phyloP scores from a whole-genome alignment of 1,140 invertebrate genomes.

The Calosoma granatense region DNA sequence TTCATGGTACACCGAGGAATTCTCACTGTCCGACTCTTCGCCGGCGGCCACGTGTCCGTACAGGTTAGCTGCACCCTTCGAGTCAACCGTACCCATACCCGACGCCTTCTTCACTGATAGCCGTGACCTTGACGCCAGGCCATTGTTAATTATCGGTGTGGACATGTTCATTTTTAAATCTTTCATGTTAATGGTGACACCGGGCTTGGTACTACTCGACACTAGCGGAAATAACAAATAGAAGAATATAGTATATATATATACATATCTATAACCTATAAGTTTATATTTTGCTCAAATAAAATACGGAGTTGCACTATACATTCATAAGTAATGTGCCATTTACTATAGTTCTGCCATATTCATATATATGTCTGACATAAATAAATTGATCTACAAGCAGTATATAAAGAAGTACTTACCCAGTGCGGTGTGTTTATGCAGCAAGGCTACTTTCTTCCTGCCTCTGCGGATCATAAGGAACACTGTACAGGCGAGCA shows the following conservation, averaged over 20 bases:
- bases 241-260: too few relatives aligned
- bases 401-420: slow-evolving; percentile 8
- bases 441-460: slow-evolving; percentile 54
- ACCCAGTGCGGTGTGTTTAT: slow-evolving; percentile 52
- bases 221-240: too few relatives aligned
- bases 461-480: slow-evolving; percentile 60
- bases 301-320: slow-evolving; percentile 30
- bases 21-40: slow-evolving; percentile 47
- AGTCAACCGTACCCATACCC: slow-evolving; percentile 21
- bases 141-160: slow-evolving; percentile 47
- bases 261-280: too few relatives aligned
- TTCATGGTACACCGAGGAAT: slow-evolving; percentile 48
- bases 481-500: slow-evolving; percentile 56
- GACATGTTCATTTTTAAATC: slow-evolving; percentile 45
- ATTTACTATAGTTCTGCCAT: too few relatives aligned
- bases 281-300: too few relatives aligned
- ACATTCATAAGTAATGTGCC: too few relatives aligned
- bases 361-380: too few relatives aligned
- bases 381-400: neutral
- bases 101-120: slow-evolving; percentile 36
- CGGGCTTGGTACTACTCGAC: slow-evolving; percentile 34
- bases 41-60: slow-evolving; percentile 37
- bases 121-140: slow-evolving; percentile 38
- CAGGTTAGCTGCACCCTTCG: slow-evolving; percentile 29
- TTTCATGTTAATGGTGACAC: slow-evolving; percentile 56